Evolutionary conservation across 1,140 invertebrate genomes (phyloP).

Genomic region (Penaeus indicus): DNA sequence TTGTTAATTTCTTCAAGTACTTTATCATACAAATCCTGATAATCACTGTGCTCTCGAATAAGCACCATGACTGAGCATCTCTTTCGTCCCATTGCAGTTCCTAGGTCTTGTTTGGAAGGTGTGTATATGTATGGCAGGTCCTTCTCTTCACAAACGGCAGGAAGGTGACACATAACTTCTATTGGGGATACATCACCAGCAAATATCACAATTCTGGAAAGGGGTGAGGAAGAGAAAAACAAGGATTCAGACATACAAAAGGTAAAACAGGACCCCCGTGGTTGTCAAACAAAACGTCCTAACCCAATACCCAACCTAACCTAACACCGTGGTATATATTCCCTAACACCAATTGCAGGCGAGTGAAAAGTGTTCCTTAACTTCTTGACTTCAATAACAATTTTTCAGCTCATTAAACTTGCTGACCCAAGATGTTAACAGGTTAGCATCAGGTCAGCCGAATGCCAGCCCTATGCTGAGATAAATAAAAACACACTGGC

Average conservation of each 20-base stretch:
- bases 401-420: too few species aligned
- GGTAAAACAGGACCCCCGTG: constrained; percentile 73
- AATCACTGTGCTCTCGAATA: constrained; percentile 85
- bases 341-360: too few species aligned
- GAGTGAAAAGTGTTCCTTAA: too few species aligned
- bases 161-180: constrained; percentile 96
- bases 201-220: constrained; percentile 85
- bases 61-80: constrained; percentile 88
- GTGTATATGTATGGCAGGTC: constrained; percentile 92
- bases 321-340: too few species aligned
- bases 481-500: too few species aligned
- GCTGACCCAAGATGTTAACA: too few species aligned
- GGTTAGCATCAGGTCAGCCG: too few species aligned
- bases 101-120: constrained; percentile 91
- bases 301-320: too few species aligned
- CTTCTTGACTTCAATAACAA: too few species aligned
- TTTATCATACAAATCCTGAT: constrained; percentile 71
- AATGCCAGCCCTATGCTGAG: too few species aligned
- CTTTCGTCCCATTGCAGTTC: constrained; percentile 88
- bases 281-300: too few species aligned
- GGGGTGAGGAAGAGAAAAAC: constrained; percentile 46
- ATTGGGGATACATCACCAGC: constrained; percentile 96
- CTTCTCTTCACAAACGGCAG: constrained; percentile 93
- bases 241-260: constrained; percentile 31
- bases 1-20: constrained; percentile 62